Evolutionary conservation across 2,797 vertebrate species (phyloP), one percentile per base, ranked within the genome.

Genomic region (Anguilla megastoma): DNA sequence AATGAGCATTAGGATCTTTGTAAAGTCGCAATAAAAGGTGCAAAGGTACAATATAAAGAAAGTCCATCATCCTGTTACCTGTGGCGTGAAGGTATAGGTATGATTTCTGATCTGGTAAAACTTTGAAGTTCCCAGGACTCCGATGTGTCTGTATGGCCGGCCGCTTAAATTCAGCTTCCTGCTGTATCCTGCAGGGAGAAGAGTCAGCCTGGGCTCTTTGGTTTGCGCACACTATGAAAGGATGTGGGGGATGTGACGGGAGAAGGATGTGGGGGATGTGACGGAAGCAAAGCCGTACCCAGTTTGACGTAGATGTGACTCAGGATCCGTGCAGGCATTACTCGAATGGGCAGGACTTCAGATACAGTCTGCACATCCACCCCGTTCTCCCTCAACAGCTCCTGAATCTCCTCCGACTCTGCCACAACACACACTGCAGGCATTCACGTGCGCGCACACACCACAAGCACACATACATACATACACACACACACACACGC

Each of bases 71-170:
- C 18, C 82, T 86, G 92, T 95, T 91, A 99, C 99, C 97, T 99
- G 99, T 71, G 98, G 98, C 36, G 97, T 98, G 93, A 99, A 99
- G 60, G 98, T 96, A 92, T 98, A 99, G 91, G 96, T 96, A 58
- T 96, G 96, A 92, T 98, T 97, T 95, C 98, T 97, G 93, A 99
- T 98, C 93, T 97, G 92, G 0, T 99, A 99, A 86, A 99, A 96
- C 93, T 99, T 99, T 41, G 98, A 99, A 21, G 99, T 99, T 92
- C 98, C 98, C 82, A 99, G 94, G 86, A 99, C 97, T 24, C 98
- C 98, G 1, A 99, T 99, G 93, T 99, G 98, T 86, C 98, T 95
- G 94, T 99, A 97, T 0, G 98, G 99, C 56, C 99, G 95, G 10
- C 99, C 99, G 30, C 97, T 98, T 92, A 99, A 91, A 91, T 96